Evolutionary conservation across 2,113 vertebrate genomes (phyloP).

Genomic region (Ardeotis arabs): DNA sequence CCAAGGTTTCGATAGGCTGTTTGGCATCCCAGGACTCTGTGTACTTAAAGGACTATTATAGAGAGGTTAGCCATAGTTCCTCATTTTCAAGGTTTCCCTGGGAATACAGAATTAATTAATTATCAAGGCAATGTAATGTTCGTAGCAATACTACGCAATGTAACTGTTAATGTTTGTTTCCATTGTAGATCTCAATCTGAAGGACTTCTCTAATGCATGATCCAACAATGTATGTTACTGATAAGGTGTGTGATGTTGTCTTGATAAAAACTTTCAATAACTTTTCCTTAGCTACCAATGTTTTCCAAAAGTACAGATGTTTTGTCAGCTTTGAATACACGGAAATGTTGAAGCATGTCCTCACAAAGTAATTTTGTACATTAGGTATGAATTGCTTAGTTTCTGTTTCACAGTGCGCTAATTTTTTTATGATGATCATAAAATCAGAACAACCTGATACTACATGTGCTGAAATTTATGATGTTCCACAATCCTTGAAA

Average conservation of each 20-base stretch:
- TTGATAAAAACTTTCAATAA: not conserved
- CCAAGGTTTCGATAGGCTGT: fast-evolving
- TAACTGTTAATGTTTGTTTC: not conserved
- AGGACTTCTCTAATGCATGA: not conserved
- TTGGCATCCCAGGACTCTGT: not conserved
- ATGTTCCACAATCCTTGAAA: not conserved
- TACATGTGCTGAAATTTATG: not conserved
- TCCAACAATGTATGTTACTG: not conserved
- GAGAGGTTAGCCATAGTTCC: not conserved
- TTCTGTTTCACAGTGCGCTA: not conserved
- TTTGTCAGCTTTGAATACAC: not conserved
- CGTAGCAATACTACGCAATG: not conserved
- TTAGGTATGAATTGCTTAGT: not conserved
- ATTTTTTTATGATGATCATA: not conserved
- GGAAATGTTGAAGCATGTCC: not conserved
- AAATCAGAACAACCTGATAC: not conserved
- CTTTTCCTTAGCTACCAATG: not conserved
- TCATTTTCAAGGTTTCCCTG: not conserved
- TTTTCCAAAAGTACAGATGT: not conserved
- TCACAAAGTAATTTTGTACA: not conserved
- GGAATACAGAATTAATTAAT: not conserved
- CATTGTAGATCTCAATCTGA: not conserved
- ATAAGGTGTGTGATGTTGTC: not conserved
- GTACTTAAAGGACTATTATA: not conserved
- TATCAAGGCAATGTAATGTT: not conserved